These are phyloP conservation scores for Cosmia pyralina DNA, from an alignment of 2,888 invertebrate species.

Conservation along the genomic window DNA sequence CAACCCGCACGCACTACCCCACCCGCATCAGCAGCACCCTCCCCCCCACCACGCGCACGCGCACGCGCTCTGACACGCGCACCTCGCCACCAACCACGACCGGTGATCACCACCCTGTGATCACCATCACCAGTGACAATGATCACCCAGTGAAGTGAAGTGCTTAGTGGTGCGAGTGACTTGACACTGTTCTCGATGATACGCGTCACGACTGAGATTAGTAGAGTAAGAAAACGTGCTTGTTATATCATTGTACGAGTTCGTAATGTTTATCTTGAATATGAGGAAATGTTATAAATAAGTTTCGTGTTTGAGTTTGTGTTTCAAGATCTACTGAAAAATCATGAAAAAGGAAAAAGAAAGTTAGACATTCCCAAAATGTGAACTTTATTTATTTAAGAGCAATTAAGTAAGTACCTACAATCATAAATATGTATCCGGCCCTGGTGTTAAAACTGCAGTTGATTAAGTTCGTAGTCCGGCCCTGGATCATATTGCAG, in stretches of 20 bases:
- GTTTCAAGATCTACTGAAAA: background rate
- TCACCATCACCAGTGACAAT: constrained; percentile 27
- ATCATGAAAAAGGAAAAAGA: background rate
- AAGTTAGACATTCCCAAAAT: constrained; percentile 1
- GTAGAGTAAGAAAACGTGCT: constrained; percentile 53
- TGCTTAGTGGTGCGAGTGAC: constrained; percentile 45
- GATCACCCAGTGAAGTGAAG: constrained; percentile 48
- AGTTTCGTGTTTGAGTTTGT: constrained; percentile 5
- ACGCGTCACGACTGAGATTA: constrained; percentile 64
- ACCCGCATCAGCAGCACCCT: constrained; percentile 79
- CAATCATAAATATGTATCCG: background rate
- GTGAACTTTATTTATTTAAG: background rate
- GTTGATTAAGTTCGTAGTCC: background rate
- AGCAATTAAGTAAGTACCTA: background rate
- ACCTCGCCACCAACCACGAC: constrained; percentile 67
- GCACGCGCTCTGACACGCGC: constrained; percentile 84
- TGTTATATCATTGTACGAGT: constrained; percentile 31
- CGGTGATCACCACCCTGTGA: constrained; percentile 61
- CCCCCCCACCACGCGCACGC: constrained; percentile 85
- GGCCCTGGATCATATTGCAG: constrained; percentile 1
- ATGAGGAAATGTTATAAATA: background rate
- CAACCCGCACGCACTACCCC: constrained; percentile 78
- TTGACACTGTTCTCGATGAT: constrained; percentile 48
- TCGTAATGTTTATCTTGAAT: background rate
- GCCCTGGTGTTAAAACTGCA: background rate